Base-by-base conservation (phyloP, 2,797 vertebrate genomes). In the Manis crassicaudata region DNA sequence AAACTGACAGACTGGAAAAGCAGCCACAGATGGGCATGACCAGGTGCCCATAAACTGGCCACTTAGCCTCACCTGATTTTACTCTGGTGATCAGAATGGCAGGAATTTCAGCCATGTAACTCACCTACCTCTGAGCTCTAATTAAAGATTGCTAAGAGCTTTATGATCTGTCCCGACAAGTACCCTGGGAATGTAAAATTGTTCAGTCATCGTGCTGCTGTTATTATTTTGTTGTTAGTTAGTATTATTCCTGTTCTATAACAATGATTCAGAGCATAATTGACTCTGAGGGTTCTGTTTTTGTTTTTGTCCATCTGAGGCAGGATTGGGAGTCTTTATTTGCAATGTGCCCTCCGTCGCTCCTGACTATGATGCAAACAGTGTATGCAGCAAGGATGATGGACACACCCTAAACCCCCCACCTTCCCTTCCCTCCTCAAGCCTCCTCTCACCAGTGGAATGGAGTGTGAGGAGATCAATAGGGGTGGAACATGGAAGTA, bases 1-100 rank as follows among this genome's bases (percentile, higher is more conserved):
- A 86, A 94, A 89, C 96, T 43, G 92, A 92, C 80, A 37, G 84
- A 94, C 97, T 75, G 86, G 97, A 97, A 92, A 52, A 65, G 58
- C 88, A 68, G 0, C 52, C 23, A 4, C 65, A 40, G 65, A n/a
- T 20, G 75, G 88, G 18, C 18, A 21, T 7, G 79, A 35, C 90
- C 77, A 25, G 72, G 32, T 83, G 58, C 86, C 92, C 70, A 43
- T 46, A 52, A 73, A 90, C 1, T 92, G 90, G 92, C 91, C 88
- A 46, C 72, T 89, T 92, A 88, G 43, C 58, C 79, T 96, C 92
- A 68, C 90, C 91, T 92, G 56, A 67, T n/a, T 75, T 84, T 82
- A 58, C 83, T 75, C 68, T 18, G 43, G 82, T 83, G 91, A 96
- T 67, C 88, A 84, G 60, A 73, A 84, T 40, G 85, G 58, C 90